Evolutionary conservation across 2,113 vertebrate species (phyloP), one percentile per base, ranked within the genome.

Genomic region (Dicaeum eximium): DNA sequence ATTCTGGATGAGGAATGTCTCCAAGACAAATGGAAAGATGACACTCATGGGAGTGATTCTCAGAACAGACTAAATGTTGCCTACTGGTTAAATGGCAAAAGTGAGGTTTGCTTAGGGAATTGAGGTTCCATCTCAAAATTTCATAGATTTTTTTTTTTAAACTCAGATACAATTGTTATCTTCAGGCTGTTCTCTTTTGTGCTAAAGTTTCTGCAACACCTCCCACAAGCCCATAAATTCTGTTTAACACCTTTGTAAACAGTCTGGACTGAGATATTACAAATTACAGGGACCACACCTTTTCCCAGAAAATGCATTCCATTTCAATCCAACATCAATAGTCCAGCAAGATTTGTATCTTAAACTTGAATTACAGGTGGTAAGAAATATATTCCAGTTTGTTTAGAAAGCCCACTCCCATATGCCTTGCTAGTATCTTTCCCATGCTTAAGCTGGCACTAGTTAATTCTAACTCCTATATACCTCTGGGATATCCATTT

Each of bases 401-500:
- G 40, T 78, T 90, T 65, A 57, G 60, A 86, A 94, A 84, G 28
- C 30, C 40, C 62, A 19, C 64, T 70, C 24, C 35, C 42, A 30
- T 13, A 27, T n/a, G 48, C 72, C 50, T 86, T 88, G 56, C 51
- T 54, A 48, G 57, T 44, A 56, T 81, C 69, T 79, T 95, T 88
- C 71, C 56, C 88, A 71, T 62, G 72, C 69, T 94, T 83, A 88
- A 86, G 15, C 74, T 84, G 81, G 66, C 53, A 87, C 44, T 61
- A 80, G 88, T 91, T 90, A 90, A 87, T 88, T 92, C 78, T 56
- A 71, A 85, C 91, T 95, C 60, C 42, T 88, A 17, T 75, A 85
- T 89, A 91, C 53, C 81, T 82, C 72, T 75, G 69, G 94, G 85
- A 97, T 96, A 97, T 96, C 90, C 93, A 94, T 97, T 97, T 95